Evolutionary conservation across 2,113 vertebrate species (phyloP).

Genomic region (Lates calcarifer): DNA sequence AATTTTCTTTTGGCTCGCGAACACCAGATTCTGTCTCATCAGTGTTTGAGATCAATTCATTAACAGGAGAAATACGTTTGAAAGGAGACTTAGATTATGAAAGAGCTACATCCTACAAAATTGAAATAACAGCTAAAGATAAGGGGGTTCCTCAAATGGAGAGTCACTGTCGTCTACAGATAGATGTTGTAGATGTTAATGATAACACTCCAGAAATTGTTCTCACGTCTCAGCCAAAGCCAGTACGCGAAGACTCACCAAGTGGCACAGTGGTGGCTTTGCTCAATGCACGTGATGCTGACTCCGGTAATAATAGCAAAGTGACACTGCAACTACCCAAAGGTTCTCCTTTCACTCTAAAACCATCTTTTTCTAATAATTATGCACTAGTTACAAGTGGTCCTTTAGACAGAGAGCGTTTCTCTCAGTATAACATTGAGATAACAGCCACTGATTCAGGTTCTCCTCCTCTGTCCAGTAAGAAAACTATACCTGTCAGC

Average conservation of each 20-base stretch:
- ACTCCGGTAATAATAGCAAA: conserved; percentile 71
- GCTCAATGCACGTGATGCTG: conserved; percentile 69
- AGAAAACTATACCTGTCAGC: conserved; percentile 82
- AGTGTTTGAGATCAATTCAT: conserved; percentile 61
- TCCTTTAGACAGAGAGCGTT: conserved; percentile 85
- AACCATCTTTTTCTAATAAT: conserved; percentile 86
- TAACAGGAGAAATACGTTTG: conserved; percentile 73
- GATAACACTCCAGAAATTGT: conserved; percentile 79
- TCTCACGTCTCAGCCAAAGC: conserved; percentile 65
- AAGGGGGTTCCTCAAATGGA: conserved; percentile 78
- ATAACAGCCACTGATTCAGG: conserved; percentile 86
- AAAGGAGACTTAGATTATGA: conserved; percentile 76
- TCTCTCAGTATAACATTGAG: conserved; percentile 82
- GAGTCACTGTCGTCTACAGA: conserved; percentile 64
- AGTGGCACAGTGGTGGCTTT: conserved; percentile 74
- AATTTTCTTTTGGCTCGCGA: conserved; percentile 64
- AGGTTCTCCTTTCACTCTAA: conserved; percentile 81
- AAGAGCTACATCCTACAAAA: background rate
- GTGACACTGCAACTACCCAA: conserved; percentile 51
- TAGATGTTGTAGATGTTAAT: conserved; percentile 77
- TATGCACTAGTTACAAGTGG: conserved; percentile 86
- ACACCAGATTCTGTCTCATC: conserved; percentile 56
- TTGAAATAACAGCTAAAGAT: conserved; percentile 74
- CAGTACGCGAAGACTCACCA: conserved; percentile 69
- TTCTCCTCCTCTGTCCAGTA: conserved; percentile 83